These are phyloP conservation scores for Sisyra terminalis DNA, from an alignment of 2,888 invertebrate genomes.

Conservation along the genomic window DNA sequence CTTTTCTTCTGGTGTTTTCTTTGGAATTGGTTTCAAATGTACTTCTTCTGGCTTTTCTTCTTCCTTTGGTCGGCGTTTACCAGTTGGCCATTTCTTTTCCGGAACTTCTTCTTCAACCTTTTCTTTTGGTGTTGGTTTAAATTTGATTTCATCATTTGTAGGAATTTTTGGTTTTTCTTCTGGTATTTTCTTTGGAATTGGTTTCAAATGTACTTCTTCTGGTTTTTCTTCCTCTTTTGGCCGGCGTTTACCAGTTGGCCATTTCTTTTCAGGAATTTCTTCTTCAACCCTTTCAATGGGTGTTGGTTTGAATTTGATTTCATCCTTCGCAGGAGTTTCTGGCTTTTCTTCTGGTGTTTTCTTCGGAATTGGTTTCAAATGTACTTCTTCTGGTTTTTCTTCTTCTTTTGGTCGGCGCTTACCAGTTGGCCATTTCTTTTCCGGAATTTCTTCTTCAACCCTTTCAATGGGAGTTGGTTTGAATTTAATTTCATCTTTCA, in stretches of 20 bases:
- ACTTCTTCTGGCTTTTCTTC: constrained; percentile 11
- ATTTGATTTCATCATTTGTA: constrained; percentile 17
- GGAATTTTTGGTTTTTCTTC: constrained; percentile 16
- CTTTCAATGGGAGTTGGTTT: constrained; percentile 15
- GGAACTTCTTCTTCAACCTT: constrained; percentile 21
- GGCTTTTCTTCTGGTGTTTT: constrained; percentile 8
- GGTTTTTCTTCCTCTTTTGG: constrained; percentile 23
- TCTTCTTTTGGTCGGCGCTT: constrained; percentile 18
- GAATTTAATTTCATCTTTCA: constrained; percentile 12
- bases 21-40: constrained; percentile 13
- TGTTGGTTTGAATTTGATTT: constrained; percentile 17
- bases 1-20: constrained; percentile 13
- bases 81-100: constrained; percentile 15
- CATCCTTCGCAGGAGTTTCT: constrained; percentile 17
- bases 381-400: constrained; percentile 8
- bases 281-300: constrained; percentile 16
- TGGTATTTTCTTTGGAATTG: constrained; percentile 31
- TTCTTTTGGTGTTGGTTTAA: constrained; percentile 6
- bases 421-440: constrained; percentile 20
- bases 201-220: constrained; percentile 30
- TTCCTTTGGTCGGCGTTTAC: constrained; percentile 19
- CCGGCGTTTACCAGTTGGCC: constrained; percentile 12
- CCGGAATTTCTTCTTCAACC: constrained; percentile 19
- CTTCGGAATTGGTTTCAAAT: constrained; percentile 11
- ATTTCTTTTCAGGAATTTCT: constrained; percentile 12